phyloP scores from a whole-genome alignment of 53 echinoderm and acorn worm species.

The Antedon mediterranea region DNA sequence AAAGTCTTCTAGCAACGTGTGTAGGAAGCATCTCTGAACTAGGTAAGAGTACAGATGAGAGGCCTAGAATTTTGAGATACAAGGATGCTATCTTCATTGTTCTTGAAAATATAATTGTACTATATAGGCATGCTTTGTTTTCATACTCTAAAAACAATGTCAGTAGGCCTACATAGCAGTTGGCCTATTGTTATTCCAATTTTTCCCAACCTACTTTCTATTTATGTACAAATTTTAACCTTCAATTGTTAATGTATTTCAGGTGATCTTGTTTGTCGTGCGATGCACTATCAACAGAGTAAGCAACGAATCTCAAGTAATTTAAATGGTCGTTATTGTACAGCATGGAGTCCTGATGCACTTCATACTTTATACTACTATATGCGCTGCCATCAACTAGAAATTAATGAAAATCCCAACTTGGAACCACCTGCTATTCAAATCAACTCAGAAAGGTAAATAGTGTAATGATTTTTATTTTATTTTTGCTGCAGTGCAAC shows the following conservation, averaged over 20 bases:
- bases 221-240: background rate
- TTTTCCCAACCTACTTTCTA: too few relatives aligned
- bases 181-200: too few relatives aligned
- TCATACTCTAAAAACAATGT: too few relatives aligned
- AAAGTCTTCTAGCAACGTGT: conserved; percentile 88
- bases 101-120: too few relatives aligned
- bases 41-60: conserved; percentile 55
- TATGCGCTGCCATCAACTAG: conserved; percentile 77
- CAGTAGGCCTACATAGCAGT: too few relatives aligned
- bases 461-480: too few relatives aligned
- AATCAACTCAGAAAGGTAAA: conserved; percentile 81
- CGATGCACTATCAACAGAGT: conserved; percentile 77
- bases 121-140: too few relatives aligned
- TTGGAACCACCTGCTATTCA: conserved; percentile 40
- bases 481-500: too few relatives aligned
- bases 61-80: too few relatives aligned
- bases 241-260: too few relatives aligned
- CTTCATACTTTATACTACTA: conserved; percentile 65
- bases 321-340: conserved; percentile 26
- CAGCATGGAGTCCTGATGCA: conserved; percentile 66
- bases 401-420: conserved; percentile 45
- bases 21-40: conserved; percentile 86
- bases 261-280: conserved; percentile 84
- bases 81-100: too few relatives aligned
- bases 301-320: conserved; percentile 26